A percentile compares a stretch with the other conserved stretches of the same genome.
Conservation (phyloP, 2,113 vertebrate genomes). For the Phaetusa simplex region DNA sequence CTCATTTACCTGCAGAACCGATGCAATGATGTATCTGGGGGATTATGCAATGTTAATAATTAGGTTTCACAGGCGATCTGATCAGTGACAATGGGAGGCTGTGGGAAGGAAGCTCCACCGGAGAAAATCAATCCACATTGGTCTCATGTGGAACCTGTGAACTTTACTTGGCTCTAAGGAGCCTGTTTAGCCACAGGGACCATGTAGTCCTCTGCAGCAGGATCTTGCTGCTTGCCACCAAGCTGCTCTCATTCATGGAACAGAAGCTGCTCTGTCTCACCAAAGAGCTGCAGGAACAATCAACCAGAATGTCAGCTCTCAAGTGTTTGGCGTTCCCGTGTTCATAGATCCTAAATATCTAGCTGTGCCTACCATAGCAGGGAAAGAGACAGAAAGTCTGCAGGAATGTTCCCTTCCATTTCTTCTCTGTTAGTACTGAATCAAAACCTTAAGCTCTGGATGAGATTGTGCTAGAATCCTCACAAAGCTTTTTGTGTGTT, state of each 20-base stretch:
- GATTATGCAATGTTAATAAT: not conserved
- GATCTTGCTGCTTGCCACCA: not conserved
- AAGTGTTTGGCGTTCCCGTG: not conserved
- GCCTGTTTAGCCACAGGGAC: not conserved
- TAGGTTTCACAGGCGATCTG: constrained; percentile 7
- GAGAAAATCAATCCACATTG: not conserved
- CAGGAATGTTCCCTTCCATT: not conserved
- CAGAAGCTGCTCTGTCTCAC: not conserved
- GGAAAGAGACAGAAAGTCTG: not conserved
- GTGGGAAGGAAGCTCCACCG: not conserved
- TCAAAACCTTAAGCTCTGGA: not conserved
- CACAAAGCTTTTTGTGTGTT: not conserved
- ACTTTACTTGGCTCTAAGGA: not conserved
- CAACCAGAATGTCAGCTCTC: not conserved
- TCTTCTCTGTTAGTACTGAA: not conserved
- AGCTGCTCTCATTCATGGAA: not conserved
- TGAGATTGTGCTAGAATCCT: not conserved
- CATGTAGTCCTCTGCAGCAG: not conserved
- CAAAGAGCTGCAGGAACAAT: not conserved
- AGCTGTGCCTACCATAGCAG: fast-evolving
- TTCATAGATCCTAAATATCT: not conserved
- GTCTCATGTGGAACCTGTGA: not conserved
- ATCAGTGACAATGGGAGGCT: not conserved
- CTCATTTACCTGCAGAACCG: not conserved
- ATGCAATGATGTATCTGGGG: not conserved